A percentile compares a stretch with the other conserved stretches of the same genome.
phyloP scores from a whole-genome alignment of 2,797 vertebrate genomes.

The Labroides dimidiatus region DNA sequence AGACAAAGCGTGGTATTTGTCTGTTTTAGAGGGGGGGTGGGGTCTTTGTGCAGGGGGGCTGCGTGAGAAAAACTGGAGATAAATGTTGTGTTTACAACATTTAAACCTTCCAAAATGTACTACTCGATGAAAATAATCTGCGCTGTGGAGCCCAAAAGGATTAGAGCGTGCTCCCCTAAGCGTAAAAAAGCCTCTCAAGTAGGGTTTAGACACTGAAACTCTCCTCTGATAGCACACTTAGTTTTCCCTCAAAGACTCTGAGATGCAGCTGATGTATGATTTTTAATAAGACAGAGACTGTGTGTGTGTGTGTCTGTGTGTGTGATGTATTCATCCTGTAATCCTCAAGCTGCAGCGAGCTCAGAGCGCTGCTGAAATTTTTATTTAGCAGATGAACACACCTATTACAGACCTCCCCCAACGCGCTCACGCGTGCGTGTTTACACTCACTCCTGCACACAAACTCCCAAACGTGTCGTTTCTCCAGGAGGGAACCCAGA shows the following conservation, averaged over 20 bases:
- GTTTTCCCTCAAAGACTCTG: slow-evolving; percentile 2
- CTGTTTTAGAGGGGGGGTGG: not conserved
- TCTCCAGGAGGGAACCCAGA: slow-evolving; percentile 52
- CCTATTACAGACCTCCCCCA: slow-evolving; percentile 56
- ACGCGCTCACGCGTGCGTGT: slow-evolving; percentile 40
- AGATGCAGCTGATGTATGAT: slow-evolving; percentile 37
- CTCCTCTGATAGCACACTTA: not conserved
- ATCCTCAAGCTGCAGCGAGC: slow-evolving; percentile 35
- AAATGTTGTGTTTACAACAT: no score
- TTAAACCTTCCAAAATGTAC: no score
- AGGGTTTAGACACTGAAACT: not conserved
- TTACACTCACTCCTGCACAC: slow-evolving; percentile 34
- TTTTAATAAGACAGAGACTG: slow-evolving; percentile 47
- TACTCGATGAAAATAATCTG: no score
- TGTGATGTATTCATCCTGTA: slow-evolving; percentile 27
- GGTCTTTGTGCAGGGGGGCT: no score
- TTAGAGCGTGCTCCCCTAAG: no score
- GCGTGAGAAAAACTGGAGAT: no score
- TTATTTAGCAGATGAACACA: slow-evolving; percentile 66
- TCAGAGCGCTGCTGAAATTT: slow-evolving; percentile 60
- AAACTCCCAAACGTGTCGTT: slow-evolving; percentile 60
- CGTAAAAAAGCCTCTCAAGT: not conserved
- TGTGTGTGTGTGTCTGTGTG: not conserved
- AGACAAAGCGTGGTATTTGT: not conserved
- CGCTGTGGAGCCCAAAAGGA: no score